These are phyloP conservation scores for Tethya wilhelma DNA, from an alignment of 37 sponge, comb jelly and placozoan genomes.

Conservation along the genomic window DNA sequence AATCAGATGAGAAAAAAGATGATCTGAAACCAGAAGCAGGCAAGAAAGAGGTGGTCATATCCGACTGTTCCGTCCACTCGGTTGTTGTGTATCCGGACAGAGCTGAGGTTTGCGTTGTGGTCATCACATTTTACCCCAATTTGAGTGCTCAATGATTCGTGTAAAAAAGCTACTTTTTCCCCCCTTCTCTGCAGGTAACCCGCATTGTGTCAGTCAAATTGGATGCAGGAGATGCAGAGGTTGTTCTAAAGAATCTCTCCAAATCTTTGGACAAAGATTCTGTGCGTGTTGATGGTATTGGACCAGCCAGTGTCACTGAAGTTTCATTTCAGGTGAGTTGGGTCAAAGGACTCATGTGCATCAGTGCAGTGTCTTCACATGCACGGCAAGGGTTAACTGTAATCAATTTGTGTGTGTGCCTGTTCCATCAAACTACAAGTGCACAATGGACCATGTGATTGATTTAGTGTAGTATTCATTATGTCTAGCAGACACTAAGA, in stretches of 20 bases:
- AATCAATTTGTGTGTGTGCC: too few relatives aligned
- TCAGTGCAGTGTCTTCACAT: too few relatives aligned
- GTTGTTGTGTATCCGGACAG: conserved; percentile 78
- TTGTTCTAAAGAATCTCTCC: conserved; percentile 66
- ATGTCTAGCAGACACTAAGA: too few relatives aligned
- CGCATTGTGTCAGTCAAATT: conserved; percentile 46
- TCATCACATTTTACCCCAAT: too few relatives aligned
- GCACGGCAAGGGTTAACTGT: too few relatives aligned
- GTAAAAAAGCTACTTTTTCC: too few relatives aligned
- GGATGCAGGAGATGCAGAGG: conserved; percentile 53
- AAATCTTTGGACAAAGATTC: conserved; percentile 75
- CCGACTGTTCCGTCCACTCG: conserved; percentile 43
- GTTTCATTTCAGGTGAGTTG: conserved; percentile 55
- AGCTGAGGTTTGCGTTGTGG: conserved; percentile 81
- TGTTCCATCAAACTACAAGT: too few relatives aligned
- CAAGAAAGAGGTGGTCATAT: conserved; percentile 44
- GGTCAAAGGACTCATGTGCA: background rate
- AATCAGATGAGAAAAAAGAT: background rate
- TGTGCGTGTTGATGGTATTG: conserved; percentile 68
- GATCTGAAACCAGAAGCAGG: background rate
- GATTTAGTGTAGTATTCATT: too few relatives aligned
- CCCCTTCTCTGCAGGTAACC: conserved; percentile 34
- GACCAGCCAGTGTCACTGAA: conserved; percentile 63
- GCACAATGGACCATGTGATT: too few relatives aligned
- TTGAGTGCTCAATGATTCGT: too few relatives aligned